A percentile compares a stretch with the other conserved stretches of the same genome.
These are phyloP conservation scores for Phania funesta DNA, from an alignment of 2,888 invertebrate genomes.

Conservation along the genomic window DNA sequence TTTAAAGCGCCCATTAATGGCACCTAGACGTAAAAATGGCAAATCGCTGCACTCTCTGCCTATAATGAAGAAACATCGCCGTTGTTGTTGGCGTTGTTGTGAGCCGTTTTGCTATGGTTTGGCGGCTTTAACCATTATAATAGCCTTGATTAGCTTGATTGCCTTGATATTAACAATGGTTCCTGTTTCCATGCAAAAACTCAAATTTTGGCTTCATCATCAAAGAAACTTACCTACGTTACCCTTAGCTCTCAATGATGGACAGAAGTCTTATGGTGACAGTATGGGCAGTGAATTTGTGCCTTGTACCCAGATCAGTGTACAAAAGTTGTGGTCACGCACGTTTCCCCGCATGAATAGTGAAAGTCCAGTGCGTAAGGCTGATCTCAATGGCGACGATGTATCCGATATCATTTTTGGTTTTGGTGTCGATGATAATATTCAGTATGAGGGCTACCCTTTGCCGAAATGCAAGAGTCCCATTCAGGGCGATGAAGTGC, in stretches of 20 bases:
- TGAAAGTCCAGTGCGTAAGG: conserved; percentile 86
- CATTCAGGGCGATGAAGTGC: conserved; percentile 84
- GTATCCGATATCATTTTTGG: conserved; percentile 87
- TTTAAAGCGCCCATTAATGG: conserved; percentile 87
- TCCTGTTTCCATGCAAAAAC: conserved; percentile 83
- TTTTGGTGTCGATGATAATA: conserved; percentile 84
- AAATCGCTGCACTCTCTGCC: conserved; percentile 80
- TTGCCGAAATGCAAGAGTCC: conserved; percentile 83
- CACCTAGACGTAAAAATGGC: conserved; percentile 84
- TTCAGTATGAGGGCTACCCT: conserved; percentile 82
- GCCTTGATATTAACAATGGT: conserved; percentile 85
- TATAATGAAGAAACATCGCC: conserved; percentile 81
- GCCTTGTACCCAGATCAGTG: conserved; percentile 79
- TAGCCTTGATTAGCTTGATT: conserved; percentile 84
- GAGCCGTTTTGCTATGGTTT: conserved; percentile 85
- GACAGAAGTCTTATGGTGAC: conserved; percentile 70
- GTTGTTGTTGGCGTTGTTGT: conserved; percentile 83
- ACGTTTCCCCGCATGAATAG: conserved; percentile 86
- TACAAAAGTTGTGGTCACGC: conserved; percentile 84
- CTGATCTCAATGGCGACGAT: conserved; percentile 87
- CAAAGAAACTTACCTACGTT: conserved; percentile 70
- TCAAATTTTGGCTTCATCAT: conserved; percentile 82
- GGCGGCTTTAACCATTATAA: conserved; percentile 83
- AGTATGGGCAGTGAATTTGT: conserved; percentile 77
- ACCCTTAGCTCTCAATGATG: conserved; percentile 50